Evolutionary conservation across 1,140 invertebrate species (phyloP), one percentile per base, ranked within the genome.

Genomic region (Rhagoletis zephyria): DNA sequence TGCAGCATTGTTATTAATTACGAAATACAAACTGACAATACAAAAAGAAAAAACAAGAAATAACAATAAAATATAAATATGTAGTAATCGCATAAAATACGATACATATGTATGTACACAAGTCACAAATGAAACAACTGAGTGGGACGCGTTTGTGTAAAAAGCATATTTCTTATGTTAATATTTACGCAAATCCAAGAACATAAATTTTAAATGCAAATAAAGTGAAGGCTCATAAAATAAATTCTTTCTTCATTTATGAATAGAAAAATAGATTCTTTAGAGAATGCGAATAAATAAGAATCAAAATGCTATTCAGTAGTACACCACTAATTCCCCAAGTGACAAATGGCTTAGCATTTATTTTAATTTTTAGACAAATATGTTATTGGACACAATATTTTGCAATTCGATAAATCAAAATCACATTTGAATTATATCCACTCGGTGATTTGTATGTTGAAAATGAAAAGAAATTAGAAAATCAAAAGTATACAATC

Each of bases 321-420:
- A 81, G 56, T 59, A 81, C 4, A 42, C 48, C 74, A 56, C 51
- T 81, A 81, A 81, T 81, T 56, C 48, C 6, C 48, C 45, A 81
- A 81, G 74, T 81, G 74, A 81, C 42, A 81, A 81, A 81, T 81
- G 48, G 48, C 74, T 56, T 56, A 81, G 42, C 45, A 81, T n/a
- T 56, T 81, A 16, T 51, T n/a, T 16, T 51, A 16, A n/a, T 30
- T 19, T 56, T 81, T 81, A 81, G 56, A 81, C 42, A 81, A 81
- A 81, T 81, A 10, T 19, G 74, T 9, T 81, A n/a, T 30, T 81
- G 45, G 10, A 56, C n/a, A 81, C 12, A 81, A 81, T 56, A 81
- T 81, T 81, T 81, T 81, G 56, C 74, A n/a, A 56, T 16, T 56
- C 74, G 19, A 56, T 81, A 81, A 81, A 81, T 81, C 48, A 19